Percentiles rank a stretch among this genome's conserved stretches.
Conservation (phyloP, 1,140 invertebrate genomes). For the Drosophila mojavensis region DNA sequence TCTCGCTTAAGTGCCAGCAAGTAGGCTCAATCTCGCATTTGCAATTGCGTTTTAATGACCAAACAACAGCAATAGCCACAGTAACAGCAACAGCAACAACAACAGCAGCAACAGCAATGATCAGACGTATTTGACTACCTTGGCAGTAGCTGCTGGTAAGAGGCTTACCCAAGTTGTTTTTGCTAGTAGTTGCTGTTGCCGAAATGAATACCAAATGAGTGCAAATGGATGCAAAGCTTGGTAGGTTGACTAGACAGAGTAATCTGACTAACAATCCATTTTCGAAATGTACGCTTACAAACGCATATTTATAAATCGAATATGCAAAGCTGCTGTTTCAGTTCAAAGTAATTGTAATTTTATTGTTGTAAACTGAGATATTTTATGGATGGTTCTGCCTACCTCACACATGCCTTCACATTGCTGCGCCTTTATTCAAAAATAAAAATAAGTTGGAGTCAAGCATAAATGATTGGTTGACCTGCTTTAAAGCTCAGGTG, state of each 20-base stretch:
- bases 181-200: slow-evolving; percentile 10
- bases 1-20: slow-evolving; percentile 43
- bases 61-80: slow-evolving; percentile 3
- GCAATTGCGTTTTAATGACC: slow-evolving; percentile 57
- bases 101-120: not conserved
- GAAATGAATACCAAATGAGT: slow-evolving; percentile 36
- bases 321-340: slow-evolving; percentile 24
- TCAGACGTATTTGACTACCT: slow-evolving; percentile 1
- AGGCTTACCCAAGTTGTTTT: slow-evolving; percentile 49
- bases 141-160: slow-evolving; percentile 43
- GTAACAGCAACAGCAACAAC: slow-evolving; percentile 2
- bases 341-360: slow-evolving; percentile 25
- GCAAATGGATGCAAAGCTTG: slow-evolving; percentile 31
- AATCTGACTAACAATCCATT: slow-evolving; percentile 3
- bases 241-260: not conserved
- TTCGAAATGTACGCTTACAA: not conserved
- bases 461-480: not conserved
- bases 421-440: too few relatives aligned
- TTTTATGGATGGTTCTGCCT: not conserved
- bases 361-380: slow-evolving; percentile 4
- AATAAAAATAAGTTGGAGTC: too few relatives aligned
- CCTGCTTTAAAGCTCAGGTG: not conserved
- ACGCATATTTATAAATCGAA: not conserved
- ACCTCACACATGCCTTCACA: not conserved
- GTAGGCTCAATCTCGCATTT: slow-evolving; percentile 55